Percentiles rank a stretch among this genome's conserved stretches.
Conservation (phyloP, 2,113 vertebrate genomes). For the Dasyornis broadbenti region DNA sequence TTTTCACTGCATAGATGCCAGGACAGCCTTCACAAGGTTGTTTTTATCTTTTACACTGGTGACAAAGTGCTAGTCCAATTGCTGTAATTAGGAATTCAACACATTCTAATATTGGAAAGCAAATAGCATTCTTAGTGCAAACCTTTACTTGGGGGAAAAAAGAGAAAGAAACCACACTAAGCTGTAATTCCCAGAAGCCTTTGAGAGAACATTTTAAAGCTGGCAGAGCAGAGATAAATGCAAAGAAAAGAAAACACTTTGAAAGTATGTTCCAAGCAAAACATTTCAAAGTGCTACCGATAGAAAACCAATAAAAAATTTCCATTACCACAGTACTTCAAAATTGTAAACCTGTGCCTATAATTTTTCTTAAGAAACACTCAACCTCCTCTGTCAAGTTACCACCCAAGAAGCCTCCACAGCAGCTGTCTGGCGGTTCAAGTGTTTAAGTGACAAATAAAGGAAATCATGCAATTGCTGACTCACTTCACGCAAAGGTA, state of each 20-base stretch:
- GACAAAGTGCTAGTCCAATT: background rate
- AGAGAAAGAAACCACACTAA: background rate
- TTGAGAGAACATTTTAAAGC: background rate
- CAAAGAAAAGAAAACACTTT: background rate
- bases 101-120: background rate
- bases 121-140: background rate
- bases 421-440: background rate
- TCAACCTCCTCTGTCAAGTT: background rate
- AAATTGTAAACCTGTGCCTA: background rate
- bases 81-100: constrained; percentile 4
- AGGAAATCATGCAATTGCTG: background rate
- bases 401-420: background rate
- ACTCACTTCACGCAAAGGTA: background rate
- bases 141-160: background rate
- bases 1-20: background rate
- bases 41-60: background rate
- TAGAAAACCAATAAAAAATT: background rate
- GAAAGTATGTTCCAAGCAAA: background rate
- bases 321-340: background rate
- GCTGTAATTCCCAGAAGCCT: background rate
- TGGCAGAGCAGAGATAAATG: constrained; percentile 1
- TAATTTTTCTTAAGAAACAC: background rate
- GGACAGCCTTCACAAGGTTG: background rate
- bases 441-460: background rate
- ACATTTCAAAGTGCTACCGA: background rate